Base-by-base conservation (phyloP, 1,140 invertebrate genomes). In the Cyclargus thomasi region DNA sequence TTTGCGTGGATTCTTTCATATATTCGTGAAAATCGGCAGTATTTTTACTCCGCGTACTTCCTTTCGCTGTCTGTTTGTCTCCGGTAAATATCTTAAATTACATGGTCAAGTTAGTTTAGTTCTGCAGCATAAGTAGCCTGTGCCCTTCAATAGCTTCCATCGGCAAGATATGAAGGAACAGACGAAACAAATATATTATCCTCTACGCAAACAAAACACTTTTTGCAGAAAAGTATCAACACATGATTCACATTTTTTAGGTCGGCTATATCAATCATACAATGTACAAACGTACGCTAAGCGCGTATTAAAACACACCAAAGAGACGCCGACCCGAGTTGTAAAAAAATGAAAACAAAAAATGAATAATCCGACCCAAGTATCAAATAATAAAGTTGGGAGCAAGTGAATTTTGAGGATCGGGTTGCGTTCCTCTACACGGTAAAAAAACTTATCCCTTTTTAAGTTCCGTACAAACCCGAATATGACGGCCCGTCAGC, bases 341-440 rank as follows among this genome's bases (percentile, higher is more conserved):
- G 70, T 80, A 67, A 73, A 64, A 76, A 75, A 71, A 76, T 73
- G 67, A 65, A 80, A 76, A 20, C 55, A 59, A 82, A 81, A 80
- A 85, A 81, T 77, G 69, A 77, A 79, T 84, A 88, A 86, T 83
- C 82, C 81, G 68, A 73, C 80, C 84, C 72, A 79, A 88, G 86
- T 88, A 89, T 89, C 86, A 86, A 88, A 90, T 90, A 90, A 90
- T 90, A 87, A 87, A 90, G 77, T 88, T 89, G 82, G 87, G 86
- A 90, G 87, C 87, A 90, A 90, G 87, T 90, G 85, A 88, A 86
- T 88, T 87, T 86, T 67, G 76, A 78, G 73, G 83, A 86, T 90
- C 84, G 84, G 85, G 83, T 90, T 90, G 82, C 82, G 72, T 75
- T 74, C 71, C 67, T 55, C 67, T 63, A 29, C 64, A 67, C 74